Conservation (phyloP, 35 echinoderm and acorn worm genomes). For the Ophioderma brevispina region DNA sequence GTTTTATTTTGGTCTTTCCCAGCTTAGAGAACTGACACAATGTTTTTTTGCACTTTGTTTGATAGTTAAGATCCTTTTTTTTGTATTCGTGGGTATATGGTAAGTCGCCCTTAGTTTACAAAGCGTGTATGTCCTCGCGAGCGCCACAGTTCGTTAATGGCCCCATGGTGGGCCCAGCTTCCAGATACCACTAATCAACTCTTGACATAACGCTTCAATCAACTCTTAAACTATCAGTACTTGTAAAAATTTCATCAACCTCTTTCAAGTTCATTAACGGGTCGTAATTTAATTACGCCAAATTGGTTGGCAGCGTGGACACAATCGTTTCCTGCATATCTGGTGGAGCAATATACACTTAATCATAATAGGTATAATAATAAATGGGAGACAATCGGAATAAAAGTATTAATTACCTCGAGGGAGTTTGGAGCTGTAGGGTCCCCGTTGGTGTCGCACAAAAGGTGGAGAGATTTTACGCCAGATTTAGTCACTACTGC, state of each 20-base stretch:
- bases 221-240: background rate
- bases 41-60: too few species aligned
- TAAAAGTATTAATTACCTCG: background rate
- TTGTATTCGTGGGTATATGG: too few species aligned
- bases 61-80: too few species aligned
- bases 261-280: slow-evolving; percentile 1
- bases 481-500: too few species aligned
- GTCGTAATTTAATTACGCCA: background rate
- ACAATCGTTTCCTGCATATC: background rate
- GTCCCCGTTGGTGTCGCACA: background rate
- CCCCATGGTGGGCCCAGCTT: too few species aligned
- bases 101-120: too few species aligned
- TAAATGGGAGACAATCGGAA: background rate
- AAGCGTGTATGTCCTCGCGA: too few species aligned
- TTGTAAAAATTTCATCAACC: background rate
- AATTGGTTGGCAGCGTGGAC: background rate
- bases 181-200: too few species aligned
- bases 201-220: background rate
- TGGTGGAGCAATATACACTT: background rate
- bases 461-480: background rate
- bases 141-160: too few species aligned
- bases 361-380: background rate
- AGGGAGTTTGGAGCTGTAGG: background rate
- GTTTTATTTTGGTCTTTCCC: too few species aligned
- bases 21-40: too few species aligned